phyloP scores from a whole-genome alignment of 2,113 vertebrate genomes.

The Parotia lawesii region DNA sequence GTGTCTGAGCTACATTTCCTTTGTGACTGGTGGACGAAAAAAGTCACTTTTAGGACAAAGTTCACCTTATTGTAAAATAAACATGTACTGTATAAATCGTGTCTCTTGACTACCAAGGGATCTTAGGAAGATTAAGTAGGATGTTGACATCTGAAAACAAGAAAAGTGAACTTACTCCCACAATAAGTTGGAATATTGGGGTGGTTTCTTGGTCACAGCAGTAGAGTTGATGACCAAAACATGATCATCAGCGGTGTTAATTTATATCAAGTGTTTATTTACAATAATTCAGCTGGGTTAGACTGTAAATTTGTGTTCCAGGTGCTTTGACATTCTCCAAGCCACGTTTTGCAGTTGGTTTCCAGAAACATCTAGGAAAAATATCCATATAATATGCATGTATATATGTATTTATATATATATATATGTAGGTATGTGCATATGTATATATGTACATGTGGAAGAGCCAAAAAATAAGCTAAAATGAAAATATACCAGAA shows the following conservation, averaged over 20 bases:
- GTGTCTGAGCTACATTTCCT: neutral
- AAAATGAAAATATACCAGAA: neutral
- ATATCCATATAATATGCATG: neutral
- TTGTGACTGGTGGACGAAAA: neutral
- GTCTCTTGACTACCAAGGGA: neutral
- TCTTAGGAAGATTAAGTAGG: neutral
- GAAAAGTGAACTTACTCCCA: neutral
- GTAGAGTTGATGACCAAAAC: neutral
- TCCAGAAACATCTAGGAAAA: neutral
- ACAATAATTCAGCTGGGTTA: neutral
- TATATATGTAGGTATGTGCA: accelerated
- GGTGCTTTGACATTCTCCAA: neutral
- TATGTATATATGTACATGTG: neutral
- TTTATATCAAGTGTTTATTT: neutral
- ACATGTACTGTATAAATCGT: neutral
- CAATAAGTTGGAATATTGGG: neutral
- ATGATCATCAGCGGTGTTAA: neutral
- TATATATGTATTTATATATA: too few relatives aligned
- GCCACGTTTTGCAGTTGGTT: neutral
- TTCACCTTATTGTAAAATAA: neutral
- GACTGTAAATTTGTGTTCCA: neutral
- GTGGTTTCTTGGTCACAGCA: neutral
- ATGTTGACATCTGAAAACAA: neutral
- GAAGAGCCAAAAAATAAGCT: neutral
- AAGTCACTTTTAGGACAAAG: neutral